These are phyloP conservation scores for Plagiodera versicolora DNA, from an alignment of 2,888 invertebrate species.

Conservation along the genomic window DNA sequence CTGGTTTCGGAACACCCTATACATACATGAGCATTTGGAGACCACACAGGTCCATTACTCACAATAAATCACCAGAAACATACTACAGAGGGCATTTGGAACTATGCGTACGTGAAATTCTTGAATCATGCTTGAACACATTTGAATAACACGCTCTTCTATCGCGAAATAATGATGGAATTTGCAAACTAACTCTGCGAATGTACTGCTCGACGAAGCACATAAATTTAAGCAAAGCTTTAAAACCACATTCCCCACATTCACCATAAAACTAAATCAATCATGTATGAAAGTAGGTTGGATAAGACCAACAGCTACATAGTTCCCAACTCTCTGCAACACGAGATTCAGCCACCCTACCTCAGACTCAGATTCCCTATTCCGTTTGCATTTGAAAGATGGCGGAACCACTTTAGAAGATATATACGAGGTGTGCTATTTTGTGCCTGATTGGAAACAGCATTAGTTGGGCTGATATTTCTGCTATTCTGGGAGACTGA, in stretches of 20 bases:
- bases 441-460: no score
- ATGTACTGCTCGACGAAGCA: slow-evolving; percentile 22
- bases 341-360: slow-evolving; percentile 27
- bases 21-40: no score
- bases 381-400: not conserved
- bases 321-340: slow-evolving; percentile 32
- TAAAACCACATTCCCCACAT: slow-evolving; percentile 28
- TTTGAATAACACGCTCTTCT: slow-evolving; percentile 11
- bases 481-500: no score
- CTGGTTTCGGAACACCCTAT: no score
- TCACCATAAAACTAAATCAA: slow-evolving; percentile 36
- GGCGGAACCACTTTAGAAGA: not conserved
- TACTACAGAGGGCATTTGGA: no score
- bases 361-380: not conserved
- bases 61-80: no score
- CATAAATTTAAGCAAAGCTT: slow-evolving; percentile 27
- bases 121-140: not conserved
- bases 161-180: slow-evolving; percentile 22
- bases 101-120: no score
- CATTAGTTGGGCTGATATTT: no score
- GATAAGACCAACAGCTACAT: slow-evolving; percentile 30
- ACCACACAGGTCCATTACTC: no score
- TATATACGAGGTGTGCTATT: no score
- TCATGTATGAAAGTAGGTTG: slow-evolving; percentile 36
- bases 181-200: slow-evolving; percentile 24